phyloP scores from a whole-genome alignment of 2,113 vertebrate genomes.

The Onychostoma macrolepis region DNA sequence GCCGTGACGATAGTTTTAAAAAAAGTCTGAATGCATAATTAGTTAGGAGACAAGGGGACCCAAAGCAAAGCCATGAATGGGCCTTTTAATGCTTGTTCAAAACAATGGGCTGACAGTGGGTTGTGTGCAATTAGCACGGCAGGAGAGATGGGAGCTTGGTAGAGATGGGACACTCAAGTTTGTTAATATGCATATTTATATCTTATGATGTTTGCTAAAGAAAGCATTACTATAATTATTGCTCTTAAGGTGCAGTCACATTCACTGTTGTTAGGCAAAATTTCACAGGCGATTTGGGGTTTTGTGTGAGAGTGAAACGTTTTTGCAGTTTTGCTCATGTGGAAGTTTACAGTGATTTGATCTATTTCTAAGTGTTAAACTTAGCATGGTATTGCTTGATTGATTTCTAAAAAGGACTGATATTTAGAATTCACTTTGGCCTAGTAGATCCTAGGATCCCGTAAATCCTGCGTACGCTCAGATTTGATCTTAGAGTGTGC shows the following conservation, averaged over 20 bases:
- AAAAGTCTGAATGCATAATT: conserved; percentile 58
- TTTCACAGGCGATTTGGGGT: no score
- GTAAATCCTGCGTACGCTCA: no score
- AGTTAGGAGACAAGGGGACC: conserved; percentile 44
- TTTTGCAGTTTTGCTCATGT: no score
- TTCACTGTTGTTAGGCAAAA: no score
- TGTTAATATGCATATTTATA: conserved; percentile 4
- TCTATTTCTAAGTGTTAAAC: not conserved
- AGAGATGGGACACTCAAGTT: not conserved
- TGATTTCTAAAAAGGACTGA: not conserved
- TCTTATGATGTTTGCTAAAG: not conserved
- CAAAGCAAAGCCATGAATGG: conserved; percentile 53
- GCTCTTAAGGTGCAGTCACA: not conserved
- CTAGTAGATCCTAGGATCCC: no score
- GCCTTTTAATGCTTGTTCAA: conserved; percentile 42
- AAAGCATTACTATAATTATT: not conserved
- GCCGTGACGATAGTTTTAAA: conserved; percentile 16
- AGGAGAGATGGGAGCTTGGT: conserved; percentile 22
- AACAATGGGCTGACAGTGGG: conserved; percentile 58
- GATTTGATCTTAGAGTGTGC: no score
- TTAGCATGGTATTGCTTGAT: no score
- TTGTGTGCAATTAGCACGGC: conserved; percentile 53
- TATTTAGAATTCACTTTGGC: not conserved
- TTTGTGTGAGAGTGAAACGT: no score
- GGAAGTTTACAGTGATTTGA: not conserved